Base-by-base conservation (phyloP, 2,888 invertebrate genomes). In the Gasteruption jaculator region DNA sequence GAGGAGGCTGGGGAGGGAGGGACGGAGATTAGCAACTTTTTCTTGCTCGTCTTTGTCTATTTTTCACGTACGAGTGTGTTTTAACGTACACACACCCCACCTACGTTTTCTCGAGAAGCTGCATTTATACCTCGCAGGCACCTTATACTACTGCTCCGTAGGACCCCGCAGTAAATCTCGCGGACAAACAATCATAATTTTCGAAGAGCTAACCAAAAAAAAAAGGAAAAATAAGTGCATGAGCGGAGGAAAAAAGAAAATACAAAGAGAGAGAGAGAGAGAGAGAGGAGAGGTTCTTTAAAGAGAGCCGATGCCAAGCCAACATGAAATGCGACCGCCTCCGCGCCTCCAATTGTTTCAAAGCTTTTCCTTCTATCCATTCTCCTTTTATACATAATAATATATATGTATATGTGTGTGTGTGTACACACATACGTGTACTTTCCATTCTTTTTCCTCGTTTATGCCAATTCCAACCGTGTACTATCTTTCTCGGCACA, bases 161-260 rank as follows among this genome's bases (percentile, higher is more conserved):
- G 49, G 49, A 50, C 54, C 53, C 56, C 46, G 59, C 58, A 57
- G 63, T 67, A 67, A 65, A 68, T 68, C 62, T 63, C 58, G 56
- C 58, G 63, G 61, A 63, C 66, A 65, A 69, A 68, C 64, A 69
- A 66, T 69, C 68, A 64, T 68, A 67, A 69, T 69, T 68, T 62
- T 63, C 63, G 61, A 61, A 60, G 62, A 63, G 61, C 59, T 56
- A 61, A 63, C 64, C 58, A 58, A 58, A 57, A 53, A 54, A 52
- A 55, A 55, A n/a, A n/a, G n/a, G n/a, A n/a, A n/a, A n/a, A n/a
- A n/a, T n/a, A n/a, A n/a, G n/a, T n/a, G n/a, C 21, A 41, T 36
- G 32, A 41, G 20, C 38, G 16, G 47, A 46, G 49, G n/a, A n/a
- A n/a, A n/a, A n/a, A n/a, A n/a, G n/a, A n/a, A n/a, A n/a, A n/a